Base-by-base conservation (phyloP, 2,888 invertebrate species). In the Nebria salina region DNA sequence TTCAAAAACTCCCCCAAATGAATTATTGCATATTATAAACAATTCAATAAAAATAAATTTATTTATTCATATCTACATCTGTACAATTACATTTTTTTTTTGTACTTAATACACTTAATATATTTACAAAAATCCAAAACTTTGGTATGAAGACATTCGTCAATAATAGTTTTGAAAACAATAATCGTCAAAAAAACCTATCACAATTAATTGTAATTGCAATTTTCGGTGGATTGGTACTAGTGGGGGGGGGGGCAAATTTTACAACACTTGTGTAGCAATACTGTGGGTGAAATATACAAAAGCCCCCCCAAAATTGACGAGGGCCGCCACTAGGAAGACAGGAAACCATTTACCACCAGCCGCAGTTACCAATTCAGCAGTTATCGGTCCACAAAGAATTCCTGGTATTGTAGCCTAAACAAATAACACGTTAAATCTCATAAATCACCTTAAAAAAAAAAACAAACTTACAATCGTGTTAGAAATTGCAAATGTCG, bases 391-490 rank as follows among this genome's bases (percentile, higher is more conserved):
- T n/a, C 95, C 95, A 86, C 94, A 94, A 64, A 94, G 88, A 75
- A 95, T 94, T 9, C 94, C 94, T 0, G 95, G 94, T 84, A 95
- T 93, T 0, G 94, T 95, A 3, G 94, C 94, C 92, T 92, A 86
- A 26, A 84, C 34, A 85, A 80, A 54, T 7, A 54, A 3, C 8
- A 54, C 0, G 1, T 34, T 34, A 34, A 34, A 54, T 54, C 8
- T 54, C 11, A 54, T 7, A 54, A 7, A 13, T 2, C 54, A 8
- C 54, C 8, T 7, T 0, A 5, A 8, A 11, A 1, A 54, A 54
- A 8, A 1, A 8, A 11, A 54, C 4, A 54, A 8, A 65, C 91
- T 89, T 87, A 92, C 93, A 84, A 95, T 90, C 7, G 94, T 94
- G 86, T 95, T 95, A 65, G 94, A 94, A 83, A 95, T 92, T 43